phyloP scores from a whole-genome alignment of 2,888 invertebrate species.

The Clostera curtula region DNA sequence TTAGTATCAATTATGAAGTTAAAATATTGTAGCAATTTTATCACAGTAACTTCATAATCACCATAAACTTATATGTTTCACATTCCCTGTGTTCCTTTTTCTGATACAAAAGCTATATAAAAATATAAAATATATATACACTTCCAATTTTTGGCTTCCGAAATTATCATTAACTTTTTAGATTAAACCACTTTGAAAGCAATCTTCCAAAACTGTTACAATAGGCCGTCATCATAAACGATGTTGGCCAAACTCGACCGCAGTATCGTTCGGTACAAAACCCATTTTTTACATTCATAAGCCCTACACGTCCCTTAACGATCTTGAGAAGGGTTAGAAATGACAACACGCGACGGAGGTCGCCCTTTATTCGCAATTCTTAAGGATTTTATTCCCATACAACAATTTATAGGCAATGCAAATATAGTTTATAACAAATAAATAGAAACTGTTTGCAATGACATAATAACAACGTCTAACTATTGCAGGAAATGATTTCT shows the following conservation, averaged over 20 bases:
- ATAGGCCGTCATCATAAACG: constrained; percentile 2
- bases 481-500: too few species aligned
- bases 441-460: constrained; percentile 1
- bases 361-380: constrained; percentile 36
- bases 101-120: too few species aligned
- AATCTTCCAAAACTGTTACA: neutral
- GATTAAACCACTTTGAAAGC: neutral
- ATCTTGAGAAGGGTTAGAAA: constrained; percentile 48
- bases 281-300: constrained; percentile 32
- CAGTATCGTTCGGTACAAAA: constrained; percentile 1
- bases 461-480: too few species aligned
- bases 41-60: too few species aligned
- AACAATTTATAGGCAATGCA: constrained; percentile 22
- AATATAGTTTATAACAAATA: constrained; percentile 8
- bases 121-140: too few species aligned
- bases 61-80: too few species aligned
- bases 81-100: too few species aligned
- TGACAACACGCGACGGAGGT: constrained; percentile 42
- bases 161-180: too few species aligned
- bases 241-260: neutral
- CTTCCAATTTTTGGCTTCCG: too few species aligned
- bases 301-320: constrained; percentile 29
- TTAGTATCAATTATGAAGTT: too few species aligned
- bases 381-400: constrained; percentile 34
- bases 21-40: too few species aligned